A percentile compares a stretch with the other conserved stretches of the same genome.
phyloP scores from a whole-genome alignment of 2,113 vertebrate species.

The Chaetorhynchus papuensis region DNA sequence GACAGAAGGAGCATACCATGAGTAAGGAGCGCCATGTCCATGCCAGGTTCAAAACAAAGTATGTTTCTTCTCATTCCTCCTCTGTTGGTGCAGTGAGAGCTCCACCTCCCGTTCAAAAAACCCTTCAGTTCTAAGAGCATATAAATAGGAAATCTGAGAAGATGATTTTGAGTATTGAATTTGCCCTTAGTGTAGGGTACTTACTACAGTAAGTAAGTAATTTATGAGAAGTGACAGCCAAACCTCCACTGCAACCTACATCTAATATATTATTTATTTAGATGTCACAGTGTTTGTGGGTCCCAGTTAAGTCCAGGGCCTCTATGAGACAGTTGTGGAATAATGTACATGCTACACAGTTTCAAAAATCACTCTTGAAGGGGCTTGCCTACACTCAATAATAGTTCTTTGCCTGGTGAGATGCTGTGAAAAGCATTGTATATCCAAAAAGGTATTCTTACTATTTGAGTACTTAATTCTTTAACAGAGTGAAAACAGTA shows the following conservation, averaged over 20 bases:
- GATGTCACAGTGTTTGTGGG: background rate
- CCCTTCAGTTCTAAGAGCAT: fast-evolving
- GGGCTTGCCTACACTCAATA: background rate
- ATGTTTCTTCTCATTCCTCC: background rate
- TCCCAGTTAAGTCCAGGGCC: background rate
- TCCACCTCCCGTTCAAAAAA: constrained; percentile 17
- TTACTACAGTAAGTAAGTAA: background rate
- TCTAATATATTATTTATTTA: background rate
- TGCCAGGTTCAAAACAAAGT: background rate
- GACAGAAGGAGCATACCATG: background rate
- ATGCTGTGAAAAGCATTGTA: background rate
- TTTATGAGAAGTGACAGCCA: background rate
- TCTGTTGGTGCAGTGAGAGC: constrained; percentile 3
- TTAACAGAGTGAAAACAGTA: background rate
- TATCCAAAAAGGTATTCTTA: background rate
- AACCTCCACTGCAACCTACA: background rate
- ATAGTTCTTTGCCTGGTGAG: background rate
- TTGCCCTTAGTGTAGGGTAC: background rate
- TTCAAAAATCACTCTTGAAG: background rate
- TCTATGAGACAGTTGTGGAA: background rate
- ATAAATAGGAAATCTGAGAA: background rate
- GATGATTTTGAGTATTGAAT: background rate
- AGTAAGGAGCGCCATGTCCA: background rate
- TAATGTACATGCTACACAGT: background rate
- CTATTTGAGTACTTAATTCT: background rate